phyloP scores from a whole-genome alignment of 2,888 invertebrate genomes.

The Ophonus ardosiacus region DNA sequence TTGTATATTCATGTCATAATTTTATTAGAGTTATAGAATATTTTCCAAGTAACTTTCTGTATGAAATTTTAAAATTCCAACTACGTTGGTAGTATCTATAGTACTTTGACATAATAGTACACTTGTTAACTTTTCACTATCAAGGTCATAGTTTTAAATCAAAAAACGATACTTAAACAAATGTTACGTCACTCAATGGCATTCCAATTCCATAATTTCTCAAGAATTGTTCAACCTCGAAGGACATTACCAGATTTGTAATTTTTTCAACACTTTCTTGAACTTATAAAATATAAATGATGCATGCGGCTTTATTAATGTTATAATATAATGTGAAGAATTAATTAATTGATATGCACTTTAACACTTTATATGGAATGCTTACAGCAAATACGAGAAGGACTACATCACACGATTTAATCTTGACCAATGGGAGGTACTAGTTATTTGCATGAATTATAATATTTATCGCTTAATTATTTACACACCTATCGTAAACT shows the following conservation, averaged over 20 bases:
- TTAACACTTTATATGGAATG: constrained; percentile 1
- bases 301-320: background rate
- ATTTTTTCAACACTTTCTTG: background rate
- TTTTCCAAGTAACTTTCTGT: too few relatives aligned
- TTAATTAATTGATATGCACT: background rate
- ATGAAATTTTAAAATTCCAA: too few relatives aligned
- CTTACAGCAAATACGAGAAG: constrained; percentile 26
- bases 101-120: background rate
- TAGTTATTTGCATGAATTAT: constrained; percentile 53
- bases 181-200: constrained; percentile 33
- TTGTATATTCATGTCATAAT: too few relatives aligned
- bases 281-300: background rate
- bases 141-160: constrained; percentile 45
- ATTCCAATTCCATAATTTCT: constrained; percentile 39
- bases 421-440: constrained; percentile 45
- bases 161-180: background rate
- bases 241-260: constrained; percentile 14
- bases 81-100: background rate
- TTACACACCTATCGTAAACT: background rate
- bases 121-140: constrained; percentile 46
- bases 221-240: constrained; percentile 35
- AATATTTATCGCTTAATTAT: constrained; percentile 28
- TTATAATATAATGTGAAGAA: background rate
- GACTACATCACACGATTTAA: constrained; percentile 55
- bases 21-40: too few relatives aligned